Base-by-base conservation (phyloP, 2,888 invertebrate species). In the Athripsodes cinereus region DNA sequence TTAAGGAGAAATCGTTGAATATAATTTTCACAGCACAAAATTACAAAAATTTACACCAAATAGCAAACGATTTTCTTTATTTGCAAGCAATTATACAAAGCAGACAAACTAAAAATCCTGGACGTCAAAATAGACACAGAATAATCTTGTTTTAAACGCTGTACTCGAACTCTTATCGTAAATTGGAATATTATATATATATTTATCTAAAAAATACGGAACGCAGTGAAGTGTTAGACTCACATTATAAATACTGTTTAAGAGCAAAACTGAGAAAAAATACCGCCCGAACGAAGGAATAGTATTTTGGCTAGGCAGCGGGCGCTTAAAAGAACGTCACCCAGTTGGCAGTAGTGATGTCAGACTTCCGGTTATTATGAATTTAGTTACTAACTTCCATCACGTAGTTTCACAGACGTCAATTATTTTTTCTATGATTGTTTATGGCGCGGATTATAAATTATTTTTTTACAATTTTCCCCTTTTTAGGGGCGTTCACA, bases 321-420 rank as follows among this genome's bases (percentile, higher is more conserved):
- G 60, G 60, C 57, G 57, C 60, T 60, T 54, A 52, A 54, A 59
- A 53, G 60, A 60, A 60, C 60, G 60, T 60, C 60, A 60, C 60
- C 57, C 61, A 60, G 61, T 61, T 61, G 61, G 61, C 61, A 61
- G 13, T 40, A 51, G 26, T 61, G 61, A 61, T 58, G 61, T 61
- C 61, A 61, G 50, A 61, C 58, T 61, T 61, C 61, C 61, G 61
- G 55, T 53, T 40, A 40, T 40, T 8, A 40, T 40, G 5, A 40
- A 46, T 18, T 51, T 35, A 44, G 51, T 56, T 22, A 22, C 55
- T 49, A 21, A 22, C 22, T 35, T 55, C n/a, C 13, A 40, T 40
- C 16, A 40, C 40, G 40, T 40, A 40, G 40, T 40, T 13, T 40
- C n/a, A n/a, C n/a, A n/a, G n/a, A n/a, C n/a, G n/a, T n/a, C n/a